Conservation (phyloP, 2,113 vertebrate genomes). For the Cichladusa arquata region DNA sequence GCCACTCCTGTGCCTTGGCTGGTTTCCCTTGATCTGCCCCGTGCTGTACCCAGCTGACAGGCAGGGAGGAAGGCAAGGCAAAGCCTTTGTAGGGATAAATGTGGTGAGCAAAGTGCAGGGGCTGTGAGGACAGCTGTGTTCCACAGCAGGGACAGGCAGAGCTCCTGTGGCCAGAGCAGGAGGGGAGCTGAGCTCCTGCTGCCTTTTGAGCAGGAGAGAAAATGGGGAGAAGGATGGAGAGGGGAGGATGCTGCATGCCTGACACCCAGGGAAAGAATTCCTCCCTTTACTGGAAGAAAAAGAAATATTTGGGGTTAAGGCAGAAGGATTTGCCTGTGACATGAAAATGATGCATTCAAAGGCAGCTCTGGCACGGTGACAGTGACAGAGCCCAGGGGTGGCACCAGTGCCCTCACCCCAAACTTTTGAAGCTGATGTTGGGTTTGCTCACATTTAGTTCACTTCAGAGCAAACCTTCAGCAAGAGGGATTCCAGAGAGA, state of each 20-base stretch:
- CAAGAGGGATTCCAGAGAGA: background rate
- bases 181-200: background rate
- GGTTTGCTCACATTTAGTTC: background rate
- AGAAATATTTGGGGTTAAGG: background rate
- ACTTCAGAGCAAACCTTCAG: background rate
- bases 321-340: background rate
- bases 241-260: background rate
- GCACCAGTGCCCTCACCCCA: background rate
- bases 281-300: background rate
- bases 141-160: background rate
- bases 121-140: background rate
- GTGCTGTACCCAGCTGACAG: background rate
- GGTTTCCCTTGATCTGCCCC: background rate
- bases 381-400: background rate
- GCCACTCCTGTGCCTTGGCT: background rate
- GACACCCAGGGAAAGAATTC: background rate
- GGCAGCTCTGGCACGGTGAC: background rate
- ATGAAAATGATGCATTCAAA: background rate
- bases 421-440: background rate
- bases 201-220: background rate
- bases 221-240: background rate
- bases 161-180: background rate
- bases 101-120: background rate
- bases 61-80: background rate
- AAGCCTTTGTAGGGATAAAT: background rate